Evolutionary conservation across 1,140 invertebrate species (phyloP).

Genomic region (Aphelinus certus): DNA sequence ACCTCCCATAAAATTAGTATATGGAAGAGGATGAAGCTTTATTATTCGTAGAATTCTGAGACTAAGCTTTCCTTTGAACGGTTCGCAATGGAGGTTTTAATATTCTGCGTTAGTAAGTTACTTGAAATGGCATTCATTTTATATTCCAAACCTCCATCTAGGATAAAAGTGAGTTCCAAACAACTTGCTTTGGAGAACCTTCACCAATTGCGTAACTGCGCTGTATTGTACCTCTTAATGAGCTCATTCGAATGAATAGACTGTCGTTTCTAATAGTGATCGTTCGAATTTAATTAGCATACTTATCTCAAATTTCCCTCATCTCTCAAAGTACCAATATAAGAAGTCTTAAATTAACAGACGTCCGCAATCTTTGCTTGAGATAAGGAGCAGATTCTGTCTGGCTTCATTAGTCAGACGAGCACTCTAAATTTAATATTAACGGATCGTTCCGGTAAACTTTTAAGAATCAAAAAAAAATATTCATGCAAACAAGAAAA

Average conservation of each 20-base stretch:
- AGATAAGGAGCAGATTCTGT: constrained; percentile 9
- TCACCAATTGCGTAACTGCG: constrained; percentile 1
- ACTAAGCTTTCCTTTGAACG: no score
- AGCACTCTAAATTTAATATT: no score
- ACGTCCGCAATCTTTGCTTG: neutral
- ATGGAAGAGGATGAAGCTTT: no score
- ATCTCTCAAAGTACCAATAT: constrained; percentile 7
- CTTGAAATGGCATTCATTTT: constrained; percentile 20
- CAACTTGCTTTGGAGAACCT: constrained; percentile 11
- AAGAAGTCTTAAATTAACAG: neutral
- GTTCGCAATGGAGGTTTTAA: neutral
- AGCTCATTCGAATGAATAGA: constrained; percentile 22
- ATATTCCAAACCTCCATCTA: constrained; percentile 1
- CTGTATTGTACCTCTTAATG: no score
- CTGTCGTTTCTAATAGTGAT: constrained; percentile 44
- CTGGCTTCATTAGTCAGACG: neutral
- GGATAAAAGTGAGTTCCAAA: neutral
- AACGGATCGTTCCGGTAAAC: no score
- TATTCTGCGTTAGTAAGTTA: constrained; percentile 13
- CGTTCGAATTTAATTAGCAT: constrained; percentile 47
- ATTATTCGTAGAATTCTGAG: no score
- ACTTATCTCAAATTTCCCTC: constrained; percentile 43
- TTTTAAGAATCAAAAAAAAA: no score
- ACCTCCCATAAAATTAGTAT: no score
- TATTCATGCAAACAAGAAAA: no score